Conservation (phyloP, 2,888 invertebrate species). For the Gnatocerus cornutus region DNA sequence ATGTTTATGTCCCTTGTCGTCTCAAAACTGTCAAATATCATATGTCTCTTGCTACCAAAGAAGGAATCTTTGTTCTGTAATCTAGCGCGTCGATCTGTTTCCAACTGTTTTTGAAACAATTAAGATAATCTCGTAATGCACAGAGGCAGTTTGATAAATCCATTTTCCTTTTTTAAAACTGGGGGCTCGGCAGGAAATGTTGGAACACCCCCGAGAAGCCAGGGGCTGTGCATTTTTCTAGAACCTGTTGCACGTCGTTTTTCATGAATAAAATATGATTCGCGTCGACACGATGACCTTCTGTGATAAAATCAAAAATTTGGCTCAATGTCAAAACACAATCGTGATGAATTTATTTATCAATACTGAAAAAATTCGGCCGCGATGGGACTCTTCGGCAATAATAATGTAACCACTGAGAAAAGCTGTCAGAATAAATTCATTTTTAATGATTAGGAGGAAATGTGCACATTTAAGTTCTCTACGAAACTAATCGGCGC, state of each 20-base stretch:
- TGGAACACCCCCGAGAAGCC: too few relatives aligned
- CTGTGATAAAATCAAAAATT: slow-evolving; percentile 31
- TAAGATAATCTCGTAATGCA: slow-evolving; percentile 34
- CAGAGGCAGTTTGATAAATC: slow-evolving; percentile 37
- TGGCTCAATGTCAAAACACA: slow-evolving; percentile 18
- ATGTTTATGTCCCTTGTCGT: background rate
- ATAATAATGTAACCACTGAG: slow-evolving; percentile 26
- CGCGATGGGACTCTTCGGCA: slow-evolving; percentile 12
- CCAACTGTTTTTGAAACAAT: slow-evolving; percentile 41
- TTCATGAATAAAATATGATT: too few relatives aligned
- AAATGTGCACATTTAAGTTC: background rate
- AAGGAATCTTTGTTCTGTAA: slow-evolving; percentile 20
- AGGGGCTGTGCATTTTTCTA: too few relatives aligned
- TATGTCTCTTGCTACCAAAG: slow-evolving; percentile 2
- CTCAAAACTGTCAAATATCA: slow-evolving; percentile 8
- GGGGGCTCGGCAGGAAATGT: background rate
- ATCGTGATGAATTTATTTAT: slow-evolving; percentile 29
- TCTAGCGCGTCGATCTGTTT: slow-evolving; percentile 40
- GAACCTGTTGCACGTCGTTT: too few relatives aligned
- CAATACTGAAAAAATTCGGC: slow-evolving; percentile 18
- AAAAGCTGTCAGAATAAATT: slow-evolving; percentile 26
- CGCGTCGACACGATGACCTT: background rate
- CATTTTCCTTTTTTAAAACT: slow-evolving; percentile 16
- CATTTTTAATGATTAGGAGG: slow-evolving; percentile 17
- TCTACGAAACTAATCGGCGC: too few relatives aligned